Percentiles rank a stretch among this genome's conserved stretches.
Evolutionary conservation across 1,140 invertebrate species (phyloP).

Genomic region (Ectropis grisescens): DNA sequence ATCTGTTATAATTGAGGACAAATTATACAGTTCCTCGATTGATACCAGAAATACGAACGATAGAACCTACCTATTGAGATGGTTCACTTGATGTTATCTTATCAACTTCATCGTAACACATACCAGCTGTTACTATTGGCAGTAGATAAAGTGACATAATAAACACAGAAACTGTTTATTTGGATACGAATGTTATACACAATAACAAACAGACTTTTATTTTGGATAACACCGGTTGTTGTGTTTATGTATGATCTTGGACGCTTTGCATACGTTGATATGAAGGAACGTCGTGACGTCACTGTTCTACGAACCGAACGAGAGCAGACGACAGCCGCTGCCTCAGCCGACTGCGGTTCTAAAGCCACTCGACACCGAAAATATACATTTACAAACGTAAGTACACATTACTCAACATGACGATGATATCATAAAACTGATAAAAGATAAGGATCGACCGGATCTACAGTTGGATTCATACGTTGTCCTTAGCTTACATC

Average conservation of each 20-base stretch:
- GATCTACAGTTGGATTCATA: no score
- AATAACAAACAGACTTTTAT: slow-evolving; percentile 3
- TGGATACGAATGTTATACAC: no score
- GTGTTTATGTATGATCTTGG: slow-evolving; percentile 3
- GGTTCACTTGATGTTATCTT: slow-evolving; percentile 5
- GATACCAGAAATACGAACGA: slow-evolving; percentile 25
- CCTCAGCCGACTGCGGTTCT: slow-evolving; percentile 13
- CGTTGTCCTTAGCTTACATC: no score
- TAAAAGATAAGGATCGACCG: no score
- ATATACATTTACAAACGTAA: slow-evolving; percentile 17
- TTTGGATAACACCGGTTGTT: slow-evolving; percentile 3
- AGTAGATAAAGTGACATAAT: no score
- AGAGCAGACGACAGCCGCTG: slow-evolving; percentile 10
- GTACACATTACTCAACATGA: slow-evolving; percentile 1
- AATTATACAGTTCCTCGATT: slow-evolving; percentile 33
- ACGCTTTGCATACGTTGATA: slow-evolving; percentile 6
- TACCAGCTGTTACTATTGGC: no score
- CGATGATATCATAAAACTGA: no score
- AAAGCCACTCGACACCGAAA: slow-evolving; percentile 16
- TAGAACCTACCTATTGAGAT: no score
- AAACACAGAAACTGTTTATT: no score
- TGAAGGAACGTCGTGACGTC: slow-evolving; percentile 1
- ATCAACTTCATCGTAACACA: no score
- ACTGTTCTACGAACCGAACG: slow-evolving; percentile 16
- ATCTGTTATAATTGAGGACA: slow-evolving; percentile 26